phyloP scores from a whole-genome alignment of 2,113 vertebrate species.

The Hippolais icterina region DNA sequence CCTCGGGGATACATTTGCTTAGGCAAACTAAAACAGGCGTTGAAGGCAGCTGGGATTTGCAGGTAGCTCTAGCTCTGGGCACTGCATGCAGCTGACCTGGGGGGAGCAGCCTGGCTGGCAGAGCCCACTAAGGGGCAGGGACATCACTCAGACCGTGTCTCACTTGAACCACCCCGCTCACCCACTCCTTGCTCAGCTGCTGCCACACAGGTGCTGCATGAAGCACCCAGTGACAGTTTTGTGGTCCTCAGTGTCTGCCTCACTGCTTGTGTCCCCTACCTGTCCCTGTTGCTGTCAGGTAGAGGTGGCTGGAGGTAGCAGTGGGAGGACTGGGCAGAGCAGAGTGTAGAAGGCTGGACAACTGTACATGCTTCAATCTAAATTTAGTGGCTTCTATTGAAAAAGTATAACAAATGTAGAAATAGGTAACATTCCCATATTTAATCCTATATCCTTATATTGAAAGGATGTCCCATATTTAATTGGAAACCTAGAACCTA shows the following conservation, averaged over 20 bases:
- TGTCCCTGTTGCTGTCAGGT: not conserved
- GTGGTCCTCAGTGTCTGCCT: not conserved
- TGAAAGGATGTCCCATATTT: not conserved
- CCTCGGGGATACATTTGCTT: not conserved
- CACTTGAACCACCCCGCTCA: accelerated
- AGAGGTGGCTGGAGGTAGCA: not conserved
- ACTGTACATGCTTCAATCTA: not conserved
- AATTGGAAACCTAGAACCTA: not conserved
- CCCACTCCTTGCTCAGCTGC: accelerated
- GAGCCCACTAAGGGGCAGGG: not conserved
- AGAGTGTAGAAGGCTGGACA: not conserved
- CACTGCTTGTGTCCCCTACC: not conserved
- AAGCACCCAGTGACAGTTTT: not conserved
- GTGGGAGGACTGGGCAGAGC: not conserved
- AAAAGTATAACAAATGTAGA: not conserved
- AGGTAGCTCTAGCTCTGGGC: not conserved
- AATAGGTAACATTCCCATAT: not conserved
- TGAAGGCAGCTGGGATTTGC: not conserved
- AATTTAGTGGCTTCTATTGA: not conserved
- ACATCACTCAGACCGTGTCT: not conserved
- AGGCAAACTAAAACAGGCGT: not conserved
- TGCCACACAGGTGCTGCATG: not conserved
- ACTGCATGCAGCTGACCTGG: accelerated
- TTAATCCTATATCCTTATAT: not conserved
- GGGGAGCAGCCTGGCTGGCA: accelerated